A percentile compares a stretch with the other conserved stretches of the same genome.
phyloP scores from a whole-genome alignment of 2,113 vertebrate species.

The Dromas ardeola region DNA sequence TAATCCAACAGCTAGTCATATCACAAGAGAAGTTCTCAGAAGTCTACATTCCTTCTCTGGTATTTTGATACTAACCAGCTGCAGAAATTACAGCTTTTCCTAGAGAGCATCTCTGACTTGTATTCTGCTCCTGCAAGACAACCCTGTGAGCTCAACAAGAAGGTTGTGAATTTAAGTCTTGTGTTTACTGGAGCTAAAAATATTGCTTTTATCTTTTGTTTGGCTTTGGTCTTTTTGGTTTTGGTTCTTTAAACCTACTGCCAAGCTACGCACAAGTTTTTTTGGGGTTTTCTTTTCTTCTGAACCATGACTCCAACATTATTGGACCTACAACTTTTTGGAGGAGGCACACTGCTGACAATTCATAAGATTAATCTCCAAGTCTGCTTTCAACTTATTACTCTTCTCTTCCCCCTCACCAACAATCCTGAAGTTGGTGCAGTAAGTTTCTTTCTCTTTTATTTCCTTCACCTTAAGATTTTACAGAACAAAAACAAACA shows the following conservation, averaged over 20 bases:
- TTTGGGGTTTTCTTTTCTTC: not conserved
- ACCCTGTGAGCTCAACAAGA: not conserved
- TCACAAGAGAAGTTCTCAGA: not conserved
- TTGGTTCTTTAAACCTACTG: not conserved
- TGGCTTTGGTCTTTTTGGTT: not conserved
- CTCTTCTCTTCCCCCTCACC: not conserved
- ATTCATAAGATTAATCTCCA: not conserved
- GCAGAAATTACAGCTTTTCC: not conserved
- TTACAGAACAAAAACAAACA: not conserved
- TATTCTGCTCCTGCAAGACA: not conserved
- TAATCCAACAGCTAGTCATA: not conserved
- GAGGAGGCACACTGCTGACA: not conserved
- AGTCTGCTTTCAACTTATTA: not conserved
- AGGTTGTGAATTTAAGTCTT: not conserved
- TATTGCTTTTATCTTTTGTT: not conserved
- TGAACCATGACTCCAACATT: not conserved
- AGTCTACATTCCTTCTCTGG: rapidly evolving
- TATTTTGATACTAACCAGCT: not conserved
- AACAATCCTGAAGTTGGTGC: not conserved
- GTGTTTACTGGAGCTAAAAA: not conserved
- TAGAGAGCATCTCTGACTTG: not conserved
- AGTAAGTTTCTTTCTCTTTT: not conserved
- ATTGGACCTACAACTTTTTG: not conserved
- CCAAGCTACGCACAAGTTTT: not conserved
- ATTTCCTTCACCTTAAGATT: not conserved